Conservation (phyloP, 2,888 invertebrate genomes). For the Perdita meconis region DNA sequence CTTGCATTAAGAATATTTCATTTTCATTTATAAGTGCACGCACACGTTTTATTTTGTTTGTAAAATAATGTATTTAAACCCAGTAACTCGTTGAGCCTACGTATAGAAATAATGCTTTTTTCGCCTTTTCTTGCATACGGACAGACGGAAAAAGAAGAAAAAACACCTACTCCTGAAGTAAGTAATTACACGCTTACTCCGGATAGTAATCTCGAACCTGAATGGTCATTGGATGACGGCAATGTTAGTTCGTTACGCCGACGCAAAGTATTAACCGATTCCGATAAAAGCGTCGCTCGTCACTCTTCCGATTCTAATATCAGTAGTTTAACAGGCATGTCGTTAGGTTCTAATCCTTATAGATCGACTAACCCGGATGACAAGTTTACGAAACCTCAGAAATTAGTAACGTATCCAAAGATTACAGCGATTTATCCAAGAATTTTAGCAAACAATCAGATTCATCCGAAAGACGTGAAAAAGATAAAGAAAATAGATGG, state of each 20-base stretch:
- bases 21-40: not conserved
- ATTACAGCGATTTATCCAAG: conserved; percentile 75
- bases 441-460: conserved; percentile 62
- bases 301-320: conserved; percentile 18
- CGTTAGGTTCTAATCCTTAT: conserved; percentile 34
- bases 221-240: conserved; percentile 66
- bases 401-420: conserved; percentile 77
- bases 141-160: conserved; percentile 81
- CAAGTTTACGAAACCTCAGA: conserved; percentile 61
- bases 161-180: conserved; percentile 81
- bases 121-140: conserved; percentile 75
- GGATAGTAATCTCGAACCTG: conserved; percentile 74
- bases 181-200: conserved; percentile 77
- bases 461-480: conserved; percentile 47
- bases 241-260: conserved; percentile 76
- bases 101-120: conserved; percentile 54
- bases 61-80: conserved; percentile 16
- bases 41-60: not conserved
- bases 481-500: conserved; percentile 65
- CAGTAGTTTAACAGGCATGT: not conserved
- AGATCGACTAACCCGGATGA: conserved; percentile 24
- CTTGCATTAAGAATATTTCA: not conserved
- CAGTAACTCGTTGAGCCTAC: not conserved
- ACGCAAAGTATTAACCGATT: conserved; percentile 69
- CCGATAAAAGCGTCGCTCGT: conserved; percentile 24